A percentile compares a stretch with the other conserved stretches of the same genome.
Evolutionary conservation across 2,888 invertebrate species (phyloP).

Genomic region (Oasisia sp.): DNA sequence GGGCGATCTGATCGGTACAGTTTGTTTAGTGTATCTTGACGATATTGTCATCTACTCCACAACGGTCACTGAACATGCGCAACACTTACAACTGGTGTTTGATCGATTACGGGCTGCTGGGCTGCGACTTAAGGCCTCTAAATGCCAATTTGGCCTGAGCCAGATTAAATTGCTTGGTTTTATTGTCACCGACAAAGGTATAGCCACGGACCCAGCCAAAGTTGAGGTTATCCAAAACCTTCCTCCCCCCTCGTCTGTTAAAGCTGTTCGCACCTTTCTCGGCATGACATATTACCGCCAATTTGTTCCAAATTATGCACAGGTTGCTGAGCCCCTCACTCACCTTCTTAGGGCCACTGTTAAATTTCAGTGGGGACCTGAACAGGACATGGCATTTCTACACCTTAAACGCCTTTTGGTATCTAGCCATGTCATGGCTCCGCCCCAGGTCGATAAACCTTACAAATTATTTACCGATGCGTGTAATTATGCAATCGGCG

Average conservation of each 20-base stretch:
- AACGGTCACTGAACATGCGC: too few relatives aligned
- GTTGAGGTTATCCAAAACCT: slow-evolving; percentile 30
- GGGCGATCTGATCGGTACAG: too few relatives aligned
- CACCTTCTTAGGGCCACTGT: not conserved
- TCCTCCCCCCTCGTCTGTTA: slow-evolving; percentile 20
- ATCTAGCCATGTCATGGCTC: slow-evolving; percentile 23
- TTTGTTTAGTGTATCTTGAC: too few relatives aligned
- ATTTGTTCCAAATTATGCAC: slow-evolving; percentile 28
- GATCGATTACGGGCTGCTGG: too few relatives aligned
- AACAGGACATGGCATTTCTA: slow-evolving; percentile 25
- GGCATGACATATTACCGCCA: slow-evolving; percentile 33
- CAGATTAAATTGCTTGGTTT: too few relatives aligned
- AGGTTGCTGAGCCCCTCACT: slow-evolving; percentile 28
- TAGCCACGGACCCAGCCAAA: slow-evolving; percentile 35
- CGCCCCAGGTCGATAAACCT: slow-evolving; percentile 20
- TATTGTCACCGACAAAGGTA: too few relatives aligned
- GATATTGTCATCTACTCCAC: too few relatives aligned
- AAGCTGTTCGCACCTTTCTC: slow-evolving; percentile 24
- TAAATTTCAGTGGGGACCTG: slow-evolving; percentile 20
- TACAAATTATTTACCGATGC: slow-evolving; percentile 27
- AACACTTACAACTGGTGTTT: too few relatives aligned
- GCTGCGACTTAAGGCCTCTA: too few relatives aligned
- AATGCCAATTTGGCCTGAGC: too few relatives aligned
- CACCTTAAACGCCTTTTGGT: slow-evolving; percentile 20
- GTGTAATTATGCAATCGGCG: slow-evolving; percentile 24